A percentile compares a stretch with the other conserved stretches of the same genome.
Evolutionary conservation across 2,113 vertebrate species (phyloP).

Genomic region (Tetrao urogallus): DNA sequence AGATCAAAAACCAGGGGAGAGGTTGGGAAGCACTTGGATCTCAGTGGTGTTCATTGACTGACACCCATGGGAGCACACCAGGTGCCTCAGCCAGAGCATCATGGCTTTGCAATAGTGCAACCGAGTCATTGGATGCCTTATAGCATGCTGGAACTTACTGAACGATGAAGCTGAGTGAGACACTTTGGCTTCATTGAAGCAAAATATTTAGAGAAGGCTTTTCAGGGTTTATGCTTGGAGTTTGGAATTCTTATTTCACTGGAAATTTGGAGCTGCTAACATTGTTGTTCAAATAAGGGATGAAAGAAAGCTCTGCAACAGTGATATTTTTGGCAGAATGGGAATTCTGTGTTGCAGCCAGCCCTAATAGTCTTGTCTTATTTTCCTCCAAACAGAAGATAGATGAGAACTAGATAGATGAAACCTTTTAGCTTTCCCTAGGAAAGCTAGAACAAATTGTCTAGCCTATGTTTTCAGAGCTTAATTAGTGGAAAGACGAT

Average conservation of each 20-base stretch:
- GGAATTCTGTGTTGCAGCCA: constrained; percentile 45
- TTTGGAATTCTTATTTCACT: constrained; percentile 64
- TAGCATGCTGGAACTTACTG: background rate
- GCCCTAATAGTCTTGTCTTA: constrained; percentile 58
- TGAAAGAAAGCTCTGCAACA: constrained; percentile 49
- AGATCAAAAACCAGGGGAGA: background rate
- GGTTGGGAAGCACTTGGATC: background rate
- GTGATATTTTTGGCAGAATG: constrained; percentile 55
- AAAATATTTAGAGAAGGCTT: constrained; percentile 69
- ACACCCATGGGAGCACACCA: background rate
- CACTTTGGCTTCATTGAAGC: constrained; percentile 11
- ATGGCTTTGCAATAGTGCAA: background rate
- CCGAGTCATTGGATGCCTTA: fast-evolving
- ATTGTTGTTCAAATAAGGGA: constrained; percentile 57
- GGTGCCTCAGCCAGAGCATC: background rate
- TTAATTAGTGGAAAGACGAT: background rate
- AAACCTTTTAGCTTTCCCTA: constrained; percentile 26
- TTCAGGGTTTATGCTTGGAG: constrained; percentile 57
- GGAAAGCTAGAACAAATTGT: constrained; percentile 8
- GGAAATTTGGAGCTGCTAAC: constrained; percentile 61
- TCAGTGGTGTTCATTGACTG: fast-evolving
- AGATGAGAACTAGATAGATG: constrained; percentile 59
- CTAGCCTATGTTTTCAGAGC: background rate
- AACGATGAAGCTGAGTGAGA: background rate
- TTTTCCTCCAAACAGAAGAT: constrained; percentile 48